phyloP scores from a whole-genome alignment of 2,113 vertebrate genomes.

The Alexandromys fortis region DNA sequence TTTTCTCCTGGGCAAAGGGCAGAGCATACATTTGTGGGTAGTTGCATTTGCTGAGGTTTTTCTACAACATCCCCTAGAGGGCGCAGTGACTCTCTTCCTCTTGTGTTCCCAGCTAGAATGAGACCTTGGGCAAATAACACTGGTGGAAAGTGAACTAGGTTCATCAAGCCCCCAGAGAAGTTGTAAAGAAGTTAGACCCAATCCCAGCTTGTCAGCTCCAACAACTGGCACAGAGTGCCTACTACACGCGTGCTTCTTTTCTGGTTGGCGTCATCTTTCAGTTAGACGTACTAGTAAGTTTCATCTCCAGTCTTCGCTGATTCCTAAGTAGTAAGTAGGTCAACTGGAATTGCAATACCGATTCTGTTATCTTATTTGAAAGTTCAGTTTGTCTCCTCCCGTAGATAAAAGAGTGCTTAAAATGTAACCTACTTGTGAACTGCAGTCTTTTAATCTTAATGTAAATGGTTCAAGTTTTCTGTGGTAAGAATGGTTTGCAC shows the following conservation, averaged over 20 bases:
- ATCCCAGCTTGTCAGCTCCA: not conserved
- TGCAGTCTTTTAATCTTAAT: not conserved
- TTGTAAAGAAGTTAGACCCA: not conserved
- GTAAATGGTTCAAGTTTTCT: not conserved
- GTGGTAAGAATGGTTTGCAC: not conserved
- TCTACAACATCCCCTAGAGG: constrained; percentile 74
- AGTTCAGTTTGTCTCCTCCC: not conserved
- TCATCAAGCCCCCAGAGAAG: not conserved
- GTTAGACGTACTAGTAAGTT: not conserved
- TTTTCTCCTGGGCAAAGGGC: not conserved
- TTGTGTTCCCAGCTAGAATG: not conserved
- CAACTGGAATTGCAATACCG: not conserved
- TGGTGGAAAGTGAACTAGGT: not conserved
- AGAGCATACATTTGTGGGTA: not conserved
- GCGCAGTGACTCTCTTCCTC: constrained; percentile 66
- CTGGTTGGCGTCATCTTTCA: not conserved
- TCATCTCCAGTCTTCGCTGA: not conserved
- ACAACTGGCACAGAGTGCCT: not conserved
- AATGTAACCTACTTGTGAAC: not conserved
- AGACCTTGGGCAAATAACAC: rapidly evolving
- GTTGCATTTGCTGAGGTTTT: not conserved
- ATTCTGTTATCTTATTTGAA: not conserved
- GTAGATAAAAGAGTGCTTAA: not conserved
- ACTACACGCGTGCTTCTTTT: not conserved
- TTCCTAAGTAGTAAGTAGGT: not conserved